These are phyloP conservation scores for Nylanderia fulva DNA, from an alignment of 1,140 invertebrate genomes.

Conservation along the genomic window DNA sequence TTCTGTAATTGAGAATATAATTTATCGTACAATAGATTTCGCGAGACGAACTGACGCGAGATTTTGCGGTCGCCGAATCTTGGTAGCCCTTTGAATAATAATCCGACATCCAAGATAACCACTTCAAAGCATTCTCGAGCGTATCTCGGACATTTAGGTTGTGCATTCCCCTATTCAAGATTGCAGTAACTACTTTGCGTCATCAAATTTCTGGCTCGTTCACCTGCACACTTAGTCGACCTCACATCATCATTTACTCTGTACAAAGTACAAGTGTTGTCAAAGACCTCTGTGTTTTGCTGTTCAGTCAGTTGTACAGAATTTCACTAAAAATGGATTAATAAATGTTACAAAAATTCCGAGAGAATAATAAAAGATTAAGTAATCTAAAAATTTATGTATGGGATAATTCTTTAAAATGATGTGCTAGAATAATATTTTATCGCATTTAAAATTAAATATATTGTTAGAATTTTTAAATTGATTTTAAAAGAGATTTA, in stretches of 20 bases:
- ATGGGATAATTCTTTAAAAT: too few species aligned
- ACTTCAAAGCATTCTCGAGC: conserved; percentile 46
- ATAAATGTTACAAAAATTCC: not conserved
- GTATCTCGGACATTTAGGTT: conserved; percentile 40
- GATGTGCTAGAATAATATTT: too few species aligned
- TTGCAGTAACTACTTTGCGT: conserved; percentile 31
- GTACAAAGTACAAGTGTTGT: not conserved
- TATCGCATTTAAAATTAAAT: too few species aligned
- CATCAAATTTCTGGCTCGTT: conserved; percentile 24
- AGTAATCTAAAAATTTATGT: too few species aligned
- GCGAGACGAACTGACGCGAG: not conserved
- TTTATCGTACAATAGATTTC: conserved; percentile 7
- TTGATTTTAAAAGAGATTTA: too few species aligned
- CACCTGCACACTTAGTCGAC: conserved; percentile 17
- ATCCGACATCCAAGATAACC: conserved; percentile 36
- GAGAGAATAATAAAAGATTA: not conserved
- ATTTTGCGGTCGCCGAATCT: conserved; percentile 30
- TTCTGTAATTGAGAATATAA: not conserved
- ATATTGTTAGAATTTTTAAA: too few species aligned
- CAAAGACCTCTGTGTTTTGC: not conserved
- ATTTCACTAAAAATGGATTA: not conserved
- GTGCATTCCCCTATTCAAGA: conserved; percentile 51
- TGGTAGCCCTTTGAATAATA: conserved; percentile 53
- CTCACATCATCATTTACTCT: conserved; percentile 30
- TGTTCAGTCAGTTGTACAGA: not conserved